Evolutionary conservation across 2,888 invertebrate species (phyloP).

Genomic region (Aricia artaxerxes): DNA sequence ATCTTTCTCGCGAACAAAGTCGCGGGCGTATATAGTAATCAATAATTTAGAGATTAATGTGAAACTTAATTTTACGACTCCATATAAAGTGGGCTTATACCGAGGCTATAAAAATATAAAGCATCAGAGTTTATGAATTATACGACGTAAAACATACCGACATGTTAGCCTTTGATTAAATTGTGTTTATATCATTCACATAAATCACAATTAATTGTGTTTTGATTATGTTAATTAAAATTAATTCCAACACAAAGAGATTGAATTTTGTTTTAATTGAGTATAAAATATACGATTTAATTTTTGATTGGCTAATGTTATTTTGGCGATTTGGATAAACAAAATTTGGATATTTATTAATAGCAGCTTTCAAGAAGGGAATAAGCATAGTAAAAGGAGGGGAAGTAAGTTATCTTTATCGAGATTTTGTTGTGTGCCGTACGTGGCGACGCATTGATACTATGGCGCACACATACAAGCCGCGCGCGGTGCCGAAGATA

Average conservation of each 20-base stretch:
- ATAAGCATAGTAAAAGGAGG: too few species aligned
- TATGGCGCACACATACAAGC: too few species aligned
- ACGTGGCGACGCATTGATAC: too few species aligned
- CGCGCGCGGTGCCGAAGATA: too few species aligned
- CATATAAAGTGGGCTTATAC: slow-evolving; percentile 23
- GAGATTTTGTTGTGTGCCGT: too few species aligned
- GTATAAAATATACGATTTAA: neutral
- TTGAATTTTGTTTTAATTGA: neutral
- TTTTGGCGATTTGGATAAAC: too few species aligned
- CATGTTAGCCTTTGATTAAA: slow-evolving; percentile 12
- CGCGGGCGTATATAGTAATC: neutral
- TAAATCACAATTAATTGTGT: slow-evolving; percentile 20
- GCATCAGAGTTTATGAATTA: neutral
- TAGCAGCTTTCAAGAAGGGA: too few species aligned
- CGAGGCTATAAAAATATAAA: neutral
- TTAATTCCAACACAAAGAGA: slow-evolving; percentile 10
- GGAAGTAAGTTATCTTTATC: too few species aligned
- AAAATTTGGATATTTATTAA: too few species aligned
- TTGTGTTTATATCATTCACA: slow-evolving; percentile 14
- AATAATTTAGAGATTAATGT: neutral
- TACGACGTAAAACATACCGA: slow-evolving; percentile 3
- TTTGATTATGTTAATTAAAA: slow-evolving; percentile 23
- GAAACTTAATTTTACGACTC: slow-evolving; percentile 17
- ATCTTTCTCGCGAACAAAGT: neutral
- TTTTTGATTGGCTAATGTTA: neutral